phyloP scores from a whole-genome alignment of 2,888 invertebrate genomes.

The Pheosia gnoma region DNA sequence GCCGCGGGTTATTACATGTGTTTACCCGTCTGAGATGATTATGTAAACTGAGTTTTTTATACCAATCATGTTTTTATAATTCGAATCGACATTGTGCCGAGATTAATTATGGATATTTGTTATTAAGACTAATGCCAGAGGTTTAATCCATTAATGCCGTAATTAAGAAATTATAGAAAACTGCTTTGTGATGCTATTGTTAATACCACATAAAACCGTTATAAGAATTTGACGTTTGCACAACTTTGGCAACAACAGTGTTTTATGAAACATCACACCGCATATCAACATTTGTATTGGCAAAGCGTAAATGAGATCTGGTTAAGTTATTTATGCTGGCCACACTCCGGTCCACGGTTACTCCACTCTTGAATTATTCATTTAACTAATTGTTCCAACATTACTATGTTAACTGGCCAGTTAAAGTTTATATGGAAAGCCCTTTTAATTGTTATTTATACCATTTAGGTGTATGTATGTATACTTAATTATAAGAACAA shows the following conservation, averaged over 20 bases:
- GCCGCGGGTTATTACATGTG: not conserved
- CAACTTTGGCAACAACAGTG: too few relatives aligned
- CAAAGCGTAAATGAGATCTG: not conserved
- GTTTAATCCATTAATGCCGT: too few relatives aligned
- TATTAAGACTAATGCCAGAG: too few relatives aligned
- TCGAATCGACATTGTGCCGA: not conserved
- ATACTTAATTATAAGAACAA: too few relatives aligned
- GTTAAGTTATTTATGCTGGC: not conserved
- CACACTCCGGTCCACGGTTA: not conserved
- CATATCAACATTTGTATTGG: not conserved
- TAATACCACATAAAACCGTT: too few relatives aligned
- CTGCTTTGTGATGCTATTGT: too few relatives aligned
- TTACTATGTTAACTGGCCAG: not conserved
- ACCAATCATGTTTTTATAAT: not conserved
- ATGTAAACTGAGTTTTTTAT: not conserved
- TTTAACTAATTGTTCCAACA: not conserved
- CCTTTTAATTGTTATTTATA: not conserved
- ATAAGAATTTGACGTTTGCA: too few relatives aligned
- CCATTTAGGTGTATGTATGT: too few relatives aligned
- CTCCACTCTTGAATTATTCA: not conserved
- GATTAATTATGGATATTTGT: too few relatives aligned
- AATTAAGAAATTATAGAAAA: too few relatives aligned
- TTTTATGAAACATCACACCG: not conserved
- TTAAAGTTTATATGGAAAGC: not conserved
- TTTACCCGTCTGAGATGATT: not conserved